Base-by-base conservation (phyloP, 2,888 invertebrate species). In the Mechanitis mazaeus region DNA sequence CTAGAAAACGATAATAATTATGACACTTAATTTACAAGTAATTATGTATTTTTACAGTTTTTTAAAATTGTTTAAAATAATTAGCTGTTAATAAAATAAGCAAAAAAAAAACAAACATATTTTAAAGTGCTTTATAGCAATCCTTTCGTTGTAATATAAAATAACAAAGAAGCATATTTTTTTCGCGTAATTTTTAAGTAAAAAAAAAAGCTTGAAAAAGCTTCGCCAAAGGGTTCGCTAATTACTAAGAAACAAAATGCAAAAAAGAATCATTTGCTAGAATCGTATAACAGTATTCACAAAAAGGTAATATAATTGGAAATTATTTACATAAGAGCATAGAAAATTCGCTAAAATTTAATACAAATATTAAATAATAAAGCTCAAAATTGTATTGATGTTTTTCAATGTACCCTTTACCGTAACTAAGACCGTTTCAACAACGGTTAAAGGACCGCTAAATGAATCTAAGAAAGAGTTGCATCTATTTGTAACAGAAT, bases 401-500 rank as follows among this genome's bases (percentile, higher is more conserved):
- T 12, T 61, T 65, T 56, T 9, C 60, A 66, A 65, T 84, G 81
- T 78, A 86, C 84, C 85, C 87, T 83, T 85, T 75, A 83, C 85
- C 81, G 85, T 87, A 83, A 80, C 80, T 79, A 77, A 75, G 75
- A 79, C 80, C 75, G 82, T 84, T 82, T 75, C 78, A 66, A 70
- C 67, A 76, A 82, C 81, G 73, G 79, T 77, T 66, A 75, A 62
- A 77, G 80, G 70, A 82, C 87, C 88, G 87, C 87, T 89, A 83
- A 72, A 69, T 72, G 71, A 71, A 69, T 79, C 75, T 78, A 79
- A 76, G 74, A 80, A 81, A 84, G 86, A 83, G 86, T 89, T 89
- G 87, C 88, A 88, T 87, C 84, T 85, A 86, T 84, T 76, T 75
- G 72, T 79, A 74, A 79, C 80, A 75, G 61, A 70, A 73, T 72